Percentiles rank a stretch among this genome's conserved stretches.
These are phyloP conservation scores for Phortica magna DNA, from an alignment of 2,888 invertebrate species.

Conservation along the genomic window DNA sequence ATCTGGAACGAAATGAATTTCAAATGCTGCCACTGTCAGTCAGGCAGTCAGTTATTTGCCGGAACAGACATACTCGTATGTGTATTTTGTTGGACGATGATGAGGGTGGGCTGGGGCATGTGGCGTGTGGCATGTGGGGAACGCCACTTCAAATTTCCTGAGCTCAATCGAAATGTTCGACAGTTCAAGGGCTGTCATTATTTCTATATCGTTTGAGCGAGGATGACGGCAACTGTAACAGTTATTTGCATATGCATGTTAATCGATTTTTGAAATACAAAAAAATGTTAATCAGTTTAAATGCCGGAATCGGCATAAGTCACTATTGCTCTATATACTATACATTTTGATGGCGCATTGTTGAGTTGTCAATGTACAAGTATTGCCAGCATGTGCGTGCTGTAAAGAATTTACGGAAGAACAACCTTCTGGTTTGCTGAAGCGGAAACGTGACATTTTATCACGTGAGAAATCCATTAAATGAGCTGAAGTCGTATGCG, in stretches of 20 bases:
- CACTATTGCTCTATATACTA: neutral
- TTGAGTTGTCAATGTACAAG: neutral
- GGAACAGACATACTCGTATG: conserved; percentile 46
- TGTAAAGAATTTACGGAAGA: neutral
- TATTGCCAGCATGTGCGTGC: too few relatives aligned
- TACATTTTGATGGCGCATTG: neutral
- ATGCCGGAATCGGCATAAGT: neutral
- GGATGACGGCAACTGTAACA: conserved; percentile 48
- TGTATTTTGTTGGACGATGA: conserved; percentile 44
- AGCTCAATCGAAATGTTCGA: conserved; percentile 55
- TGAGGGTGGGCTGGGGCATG: neutral
- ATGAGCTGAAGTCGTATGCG: conserved; percentile 14
- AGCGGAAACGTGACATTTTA: conserved; percentile 49
- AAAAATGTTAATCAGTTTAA: conserved; percentile 40
- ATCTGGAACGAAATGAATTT: conserved; percentile 68
- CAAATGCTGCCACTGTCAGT: conserved; percentile 59
- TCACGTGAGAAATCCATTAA: conserved; percentile 60
- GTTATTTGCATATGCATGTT: conserved; percentile 27
- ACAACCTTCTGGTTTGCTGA: neutral
- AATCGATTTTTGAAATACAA: conserved; percentile 37
- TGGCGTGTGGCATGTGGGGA: neutral
- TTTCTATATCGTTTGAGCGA: too few relatives aligned
- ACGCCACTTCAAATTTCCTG: conserved; percentile 44
- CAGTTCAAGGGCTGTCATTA: conserved; percentile 59
- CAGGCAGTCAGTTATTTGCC: conserved; percentile 48